phyloP scores from a whole-genome alignment of 2,113 vertebrate species.

The Regulus satrapa region DNA sequence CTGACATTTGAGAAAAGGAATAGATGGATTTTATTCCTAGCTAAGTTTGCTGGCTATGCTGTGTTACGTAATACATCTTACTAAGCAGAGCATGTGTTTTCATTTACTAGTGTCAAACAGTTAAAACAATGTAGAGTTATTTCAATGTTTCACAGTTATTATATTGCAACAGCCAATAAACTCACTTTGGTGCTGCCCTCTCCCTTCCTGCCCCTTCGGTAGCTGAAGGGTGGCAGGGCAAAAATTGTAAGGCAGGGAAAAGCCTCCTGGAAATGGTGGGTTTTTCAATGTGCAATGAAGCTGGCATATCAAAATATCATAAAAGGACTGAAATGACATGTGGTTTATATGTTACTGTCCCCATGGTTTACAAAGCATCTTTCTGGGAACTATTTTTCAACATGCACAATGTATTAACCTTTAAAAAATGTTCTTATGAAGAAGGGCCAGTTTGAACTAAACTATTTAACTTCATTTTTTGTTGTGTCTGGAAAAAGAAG shows the following conservation, averaged over 20 bases:
- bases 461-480: background rate
- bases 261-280: background rate
- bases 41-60: background rate
- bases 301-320: background rate
- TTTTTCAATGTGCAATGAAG: background rate
- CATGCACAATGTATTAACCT: background rate
- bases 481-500: background rate
- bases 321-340: background rate
- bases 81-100: conserved; percentile 65
- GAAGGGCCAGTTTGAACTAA: background rate
- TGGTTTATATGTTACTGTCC: background rate
- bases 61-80: conserved; percentile 48
- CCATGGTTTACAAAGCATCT: background rate
- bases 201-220: background rate
- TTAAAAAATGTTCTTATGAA: background rate
- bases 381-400: background rate
- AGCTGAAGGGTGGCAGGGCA: background rate
- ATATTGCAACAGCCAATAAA: background rate
- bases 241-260: background rate
- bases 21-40: background rate
- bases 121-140: conserved; percentile 59
- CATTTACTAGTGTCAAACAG: conserved; percentile 60
- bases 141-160: background rate
- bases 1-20: conserved; percentile 23
- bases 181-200: background rate